Conservation (phyloP, 2,888 invertebrate genomes). For the Agrotis exclamationis region DNA sequence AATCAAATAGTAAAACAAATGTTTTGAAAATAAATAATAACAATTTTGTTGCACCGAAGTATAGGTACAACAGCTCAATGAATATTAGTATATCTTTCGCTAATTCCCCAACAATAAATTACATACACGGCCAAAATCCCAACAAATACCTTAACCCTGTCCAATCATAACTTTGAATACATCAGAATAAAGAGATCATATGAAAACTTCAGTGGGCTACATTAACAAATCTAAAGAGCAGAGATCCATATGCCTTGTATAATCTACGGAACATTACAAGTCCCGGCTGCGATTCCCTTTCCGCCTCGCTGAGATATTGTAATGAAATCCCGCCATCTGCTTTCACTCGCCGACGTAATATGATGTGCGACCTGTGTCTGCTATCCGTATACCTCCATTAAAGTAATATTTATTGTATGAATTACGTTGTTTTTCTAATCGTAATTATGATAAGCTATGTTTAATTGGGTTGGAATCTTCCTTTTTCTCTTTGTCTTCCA, state of each 20-base stretch:
- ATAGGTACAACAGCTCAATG: background rate
- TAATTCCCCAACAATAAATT: background rate
- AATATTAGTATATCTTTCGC: too few species aligned
- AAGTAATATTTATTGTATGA: conserved; percentile 70
- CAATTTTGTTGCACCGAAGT: background rate
- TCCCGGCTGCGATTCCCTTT: conserved; percentile 83
- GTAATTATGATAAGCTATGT: conserved; percentile 48
- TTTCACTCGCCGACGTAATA: conserved; percentile 84
- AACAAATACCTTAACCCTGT: background rate
- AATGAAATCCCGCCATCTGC: conserved; percentile 89
- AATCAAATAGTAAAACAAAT: too few species aligned
- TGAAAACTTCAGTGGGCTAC: conserved; percentile 62
- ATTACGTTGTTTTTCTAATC: conserved; percentile 48
- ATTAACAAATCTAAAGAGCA: conserved; percentile 75
- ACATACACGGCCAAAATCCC: conserved; percentile 3
- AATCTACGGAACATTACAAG: conserved; percentile 83
- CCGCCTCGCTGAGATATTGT: conserved; percentile 86
- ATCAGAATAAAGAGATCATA: conserved; percentile 50
- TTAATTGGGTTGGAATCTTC: conserved; percentile 17
- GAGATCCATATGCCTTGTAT: conserved; percentile 81
- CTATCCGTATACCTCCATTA: conserved; percentile 77
- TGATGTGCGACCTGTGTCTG: conserved; percentile 81
- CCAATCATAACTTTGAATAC: conserved; percentile 24
- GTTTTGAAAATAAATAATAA: background rate
- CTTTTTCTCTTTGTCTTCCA: background rate